These are phyloP conservation scores for Lamellibrachia luymesi DNA, from an alignment of 1,140 invertebrate genomes.

Conservation along the genomic window DNA sequence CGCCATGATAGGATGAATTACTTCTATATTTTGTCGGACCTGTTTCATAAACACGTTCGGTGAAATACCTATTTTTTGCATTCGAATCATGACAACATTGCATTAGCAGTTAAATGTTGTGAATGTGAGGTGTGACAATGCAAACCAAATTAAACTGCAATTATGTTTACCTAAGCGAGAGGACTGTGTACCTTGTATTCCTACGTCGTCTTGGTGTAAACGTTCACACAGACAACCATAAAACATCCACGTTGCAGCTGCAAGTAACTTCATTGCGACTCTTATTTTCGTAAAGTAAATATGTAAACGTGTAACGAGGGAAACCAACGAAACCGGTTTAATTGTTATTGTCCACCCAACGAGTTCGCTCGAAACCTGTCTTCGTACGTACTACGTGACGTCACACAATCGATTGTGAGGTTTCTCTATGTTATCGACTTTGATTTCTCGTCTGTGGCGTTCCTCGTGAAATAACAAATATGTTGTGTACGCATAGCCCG, in stretches of 20 bases:
- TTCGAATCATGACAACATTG: too few species aligned
- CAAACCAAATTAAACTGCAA: too few species aligned
- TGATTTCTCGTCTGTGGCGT: not conserved
- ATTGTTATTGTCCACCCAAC: not conserved
- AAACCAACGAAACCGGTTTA: not conserved
- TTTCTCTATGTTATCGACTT: not conserved
- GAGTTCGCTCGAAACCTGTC: too few species aligned
- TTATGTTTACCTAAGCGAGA: too few species aligned
- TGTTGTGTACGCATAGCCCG: too few species aligned
- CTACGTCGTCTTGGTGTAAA: not conserved
- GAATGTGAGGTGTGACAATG: too few species aligned
- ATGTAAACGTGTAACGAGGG: not conserved
- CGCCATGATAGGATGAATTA: too few species aligned
- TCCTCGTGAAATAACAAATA: not conserved
- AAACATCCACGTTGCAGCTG: not conserved
- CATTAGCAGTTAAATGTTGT: too few species aligned
- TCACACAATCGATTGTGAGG: not conserved
- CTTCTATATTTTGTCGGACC: too few species aligned
- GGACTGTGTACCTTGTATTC: too few species aligned
- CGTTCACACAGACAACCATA: not conserved
- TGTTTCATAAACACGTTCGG: too few species aligned
- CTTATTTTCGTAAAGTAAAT: not conserved
- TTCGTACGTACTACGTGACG: not conserved
- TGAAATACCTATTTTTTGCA: too few species aligned
- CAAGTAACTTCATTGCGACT: not conserved